A percentile compares a stretch with the other conserved stretches of the same genome.
Evolutionary conservation across 2,888 invertebrate genomes (phyloP).

Genomic region (Parascotia fuliginaria): DNA sequence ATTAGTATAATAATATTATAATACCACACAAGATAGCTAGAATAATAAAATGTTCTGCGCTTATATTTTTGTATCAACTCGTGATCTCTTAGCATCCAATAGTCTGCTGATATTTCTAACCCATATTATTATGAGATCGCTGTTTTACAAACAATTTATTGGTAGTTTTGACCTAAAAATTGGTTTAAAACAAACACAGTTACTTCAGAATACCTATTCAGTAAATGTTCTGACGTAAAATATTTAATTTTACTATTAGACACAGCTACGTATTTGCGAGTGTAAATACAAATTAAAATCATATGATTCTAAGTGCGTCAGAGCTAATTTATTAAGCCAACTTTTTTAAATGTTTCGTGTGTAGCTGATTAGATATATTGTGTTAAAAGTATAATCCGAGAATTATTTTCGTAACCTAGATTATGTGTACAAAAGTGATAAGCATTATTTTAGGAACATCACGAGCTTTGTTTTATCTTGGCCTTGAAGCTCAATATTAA

Average conservation of each 20-base stretch:
- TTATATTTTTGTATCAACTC: too few relatives aligned
- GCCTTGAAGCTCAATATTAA: too few relatives aligned
- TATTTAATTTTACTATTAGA: constrained; percentile 24
- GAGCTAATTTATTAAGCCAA: constrained; percentile 34
- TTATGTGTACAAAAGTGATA: background rate
- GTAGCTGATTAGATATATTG: constrained; percentile 39
- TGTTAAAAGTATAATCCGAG: constrained; percentile 26
- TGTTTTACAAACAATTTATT: too few relatives aligned
- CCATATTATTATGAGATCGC: too few relatives aligned
- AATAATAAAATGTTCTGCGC: too few relatives aligned
- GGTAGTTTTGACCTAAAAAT: too few relatives aligned
- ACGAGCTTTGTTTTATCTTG: background rate
- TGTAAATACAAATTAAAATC: constrained; percentile 19
- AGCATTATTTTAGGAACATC: background rate
- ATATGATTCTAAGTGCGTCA: constrained; percentile 30
- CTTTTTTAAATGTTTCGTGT: constrained; percentile 37
- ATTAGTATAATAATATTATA: background rate
- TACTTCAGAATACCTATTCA: too few relatives aligned
- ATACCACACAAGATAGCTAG: too few relatives aligned
- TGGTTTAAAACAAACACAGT: too few relatives aligned
- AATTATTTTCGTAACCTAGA: constrained; percentile 6
- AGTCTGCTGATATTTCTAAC: too few relatives aligned
- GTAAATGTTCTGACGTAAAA: constrained; percentile 3
- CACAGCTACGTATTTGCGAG: constrained; percentile 4
- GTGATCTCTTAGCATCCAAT: too few relatives aligned